These are phyloP conservation scores for Hirudo medicinalis DNA, from an alignment of 1,140 invertebrate genomes.

Conservation along the genomic window DNA sequence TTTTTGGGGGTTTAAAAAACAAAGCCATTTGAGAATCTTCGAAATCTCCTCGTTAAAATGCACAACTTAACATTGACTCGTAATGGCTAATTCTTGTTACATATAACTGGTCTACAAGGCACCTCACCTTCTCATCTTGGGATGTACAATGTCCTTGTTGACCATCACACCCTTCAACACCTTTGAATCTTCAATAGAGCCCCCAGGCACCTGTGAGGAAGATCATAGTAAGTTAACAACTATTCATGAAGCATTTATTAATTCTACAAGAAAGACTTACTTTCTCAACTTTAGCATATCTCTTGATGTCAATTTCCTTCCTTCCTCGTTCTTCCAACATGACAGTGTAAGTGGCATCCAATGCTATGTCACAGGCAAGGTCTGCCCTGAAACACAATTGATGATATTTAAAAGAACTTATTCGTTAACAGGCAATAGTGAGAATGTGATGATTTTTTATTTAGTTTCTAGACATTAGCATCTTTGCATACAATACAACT, in stretches of 20 bases:
- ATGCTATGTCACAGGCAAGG: slow-evolving; percentile 81
- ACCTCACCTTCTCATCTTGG: slow-evolving; percentile 73
- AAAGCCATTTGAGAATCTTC: too few species aligned
- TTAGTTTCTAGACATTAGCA: too few species aligned
- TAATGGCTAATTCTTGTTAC: slow-evolving; percentile 3
- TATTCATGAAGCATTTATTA: too few species aligned
- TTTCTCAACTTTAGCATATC: slow-evolving; percentile 95
- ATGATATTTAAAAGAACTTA: too few species aligned
- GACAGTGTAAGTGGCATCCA: slow-evolving; percentile 86
- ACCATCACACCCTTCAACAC: slow-evolving; percentile 94
- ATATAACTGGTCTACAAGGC: too few species aligned
- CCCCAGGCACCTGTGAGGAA: slow-evolving; percentile 65
- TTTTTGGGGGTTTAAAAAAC: not conserved
- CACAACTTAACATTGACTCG: not conserved
- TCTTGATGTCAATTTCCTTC: slow-evolving; percentile 92
- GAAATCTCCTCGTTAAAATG: not conserved
- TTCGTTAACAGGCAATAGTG: too few species aligned
- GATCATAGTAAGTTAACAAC: not conserved
- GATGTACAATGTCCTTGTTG: slow-evolving; percentile 96
- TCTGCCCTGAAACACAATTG: slow-evolving; percentile 48
- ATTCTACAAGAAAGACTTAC: slow-evolving; percentile 28
- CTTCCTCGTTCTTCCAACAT: slow-evolving; percentile 65
- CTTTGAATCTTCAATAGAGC: slow-evolving; percentile 79
- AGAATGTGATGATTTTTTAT: too few species aligned
- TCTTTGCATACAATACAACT: too few species aligned